Evolutionary conservation across 2,113 vertebrate genomes (phyloP).

Genomic region (Pterocles burchelli): DNA sequence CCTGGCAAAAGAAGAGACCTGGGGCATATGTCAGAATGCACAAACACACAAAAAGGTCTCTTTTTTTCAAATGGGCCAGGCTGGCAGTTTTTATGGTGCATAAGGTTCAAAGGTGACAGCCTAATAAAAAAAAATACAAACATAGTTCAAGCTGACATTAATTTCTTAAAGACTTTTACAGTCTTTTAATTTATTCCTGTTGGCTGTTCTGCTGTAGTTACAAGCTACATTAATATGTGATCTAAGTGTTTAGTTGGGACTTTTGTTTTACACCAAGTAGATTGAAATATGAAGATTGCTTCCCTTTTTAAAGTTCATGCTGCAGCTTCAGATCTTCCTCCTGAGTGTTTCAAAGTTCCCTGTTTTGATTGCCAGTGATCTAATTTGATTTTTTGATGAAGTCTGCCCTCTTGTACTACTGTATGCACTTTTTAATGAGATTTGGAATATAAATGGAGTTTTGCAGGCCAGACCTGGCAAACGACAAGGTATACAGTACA

Average conservation of each 20-base stretch:
- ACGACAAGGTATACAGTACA: background rate
- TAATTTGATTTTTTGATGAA: background rate
- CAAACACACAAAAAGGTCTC: background rate
- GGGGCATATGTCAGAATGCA: background rate
- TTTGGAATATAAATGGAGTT: constrained; percentile 31
- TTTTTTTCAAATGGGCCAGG: background rate
- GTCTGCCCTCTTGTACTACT: background rate
- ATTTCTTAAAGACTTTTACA: background rate
- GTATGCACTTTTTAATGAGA: constrained; percentile 1
- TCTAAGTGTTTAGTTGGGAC: background rate
- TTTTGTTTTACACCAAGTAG: background rate
- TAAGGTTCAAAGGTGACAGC: background rate
- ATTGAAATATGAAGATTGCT: background rate
- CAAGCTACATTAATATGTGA: background rate
- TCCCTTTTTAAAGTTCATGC: background rate
- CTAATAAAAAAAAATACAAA: background rate
- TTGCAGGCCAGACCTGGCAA: constrained; percentile 19
- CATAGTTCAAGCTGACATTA: background rate
- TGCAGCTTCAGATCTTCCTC: background rate
- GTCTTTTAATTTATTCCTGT: background rate
- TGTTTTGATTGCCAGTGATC: background rate
- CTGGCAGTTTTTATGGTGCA: background rate
- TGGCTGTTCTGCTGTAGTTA: background rate
- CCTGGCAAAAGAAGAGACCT: background rate
- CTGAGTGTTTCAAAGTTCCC: background rate